Evolutionary conservation across 2,888 invertebrate species (phyloP), one percentile per base, ranked within the genome.

Genomic region (Eustalomyia histrio): DNA sequence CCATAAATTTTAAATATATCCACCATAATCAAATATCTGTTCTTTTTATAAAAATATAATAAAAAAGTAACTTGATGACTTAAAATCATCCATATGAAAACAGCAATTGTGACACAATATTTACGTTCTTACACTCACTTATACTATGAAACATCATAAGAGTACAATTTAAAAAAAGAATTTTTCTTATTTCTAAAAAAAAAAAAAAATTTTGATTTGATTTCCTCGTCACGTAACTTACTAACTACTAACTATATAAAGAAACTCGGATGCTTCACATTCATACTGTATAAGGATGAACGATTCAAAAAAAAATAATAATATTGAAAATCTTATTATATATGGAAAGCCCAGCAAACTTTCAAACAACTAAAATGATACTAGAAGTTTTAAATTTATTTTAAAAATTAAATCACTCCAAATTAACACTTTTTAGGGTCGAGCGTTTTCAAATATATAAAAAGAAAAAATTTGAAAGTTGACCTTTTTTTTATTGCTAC

Each of bases 161-260:
- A 2, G 43, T 16, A n/a, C 43, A 47, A 47, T n/a, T 47, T 47
- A 47, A 47, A 29, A n/a, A 47, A 47, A 47, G 43, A 47, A 47
- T 47, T 52, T 10, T 64, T 21, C 7, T 35, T 50, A 17, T 57
- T 29, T 55, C n/a, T 50, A 33, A 47, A 47, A 72, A 14, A 43
- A 14, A 35, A 33, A 47, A 47, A 72, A n/a, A 63, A 79, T 63
- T 57, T 57, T 75, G 18, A 61, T 80, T 80, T 71, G 65, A 80
- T 75, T 80, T 80, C 65, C 79, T 71, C 67, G 75, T 80, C 79
- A 80, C 79, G 79, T 80, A 80, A 47, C 69, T 21, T 21, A 67
- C 61, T 60, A 65, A 69, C 69, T 76, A 52, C 58, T 74, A 64
- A 75, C 65, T 75, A 21, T 61, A 80, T 71, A 71, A 71, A 67